phyloP scores from a whole-genome alignment of 2,113 vertebrate species.

The chimpanzee (Pan troglodytes) region NHGRI_mPanTro3-v2.1_pri NC_072403.2:24085501-24086000 shows the following conservation, averaged over 20 bases:
- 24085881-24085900: not conserved
- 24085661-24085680: not conserved
- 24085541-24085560: no score
- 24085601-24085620: no score
- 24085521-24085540: no score
- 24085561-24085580: no score
- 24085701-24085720: not conserved
- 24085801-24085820: not conserved
- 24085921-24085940: not conserved
- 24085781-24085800: not conserved
- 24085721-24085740: not conserved
- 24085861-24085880: not conserved
- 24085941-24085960: not conserved
- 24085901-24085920: not conserved
- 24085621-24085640: no score
- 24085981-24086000: accelerated
- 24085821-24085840: not conserved
- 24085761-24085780: not conserved
- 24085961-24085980: not conserved
- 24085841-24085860: not conserved
- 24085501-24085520: no score
- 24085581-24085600: no score
- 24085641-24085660: not conserved
- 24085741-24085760: not conserved
- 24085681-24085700: not conserved